Evolutionary conservation across 2,888 invertebrate genomes (phyloP), one percentile per base, ranked within the genome.

Genomic region (Ctena decussata): DNA sequence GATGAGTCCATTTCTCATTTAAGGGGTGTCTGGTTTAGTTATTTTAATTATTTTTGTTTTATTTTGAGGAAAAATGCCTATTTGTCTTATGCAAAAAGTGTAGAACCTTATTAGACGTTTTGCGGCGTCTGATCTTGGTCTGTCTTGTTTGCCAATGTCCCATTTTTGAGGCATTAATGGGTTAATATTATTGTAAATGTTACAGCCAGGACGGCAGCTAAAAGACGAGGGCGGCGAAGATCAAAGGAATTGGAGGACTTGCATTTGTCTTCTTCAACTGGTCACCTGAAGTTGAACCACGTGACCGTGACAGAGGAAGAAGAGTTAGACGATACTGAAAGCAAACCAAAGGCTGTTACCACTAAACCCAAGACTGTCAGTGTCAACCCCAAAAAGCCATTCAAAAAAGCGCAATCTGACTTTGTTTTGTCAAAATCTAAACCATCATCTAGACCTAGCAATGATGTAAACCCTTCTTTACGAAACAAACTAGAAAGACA

Each of bases 181-280:
- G n/a, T n/a, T n/a, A n/a, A n/a, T n/a, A n/a, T n/a, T n/a, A n/a
- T n/a, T 41, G 41, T 53, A 6, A 18, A 21, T 53, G 6, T 65
- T 65, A 12, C 35, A 65, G 65, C 65, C 18, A 65, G 21, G 35
- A n/a, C 32, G 35, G 89, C 86, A 69, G 91, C 91, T 24, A 82
- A 82, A 53, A 80, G 89, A 70, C 72, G 90, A 82, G 92, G 92
- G 32, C 84, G 94, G 46, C 81, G 94, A n/a, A 80, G 88, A 21
- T 94, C 94, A 12, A 86, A 88, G 27, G 94, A 94, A 84, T 91
- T 94, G 39, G 94, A 94, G 77, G 94, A 94, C 80, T 85, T 94
- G 12, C 88, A 91, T 53, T 24, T 93, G 57, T 92, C 91, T 88
- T 90, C 92, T 15, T 83, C 89, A 11, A 93, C 93, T 3, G 93